Base-by-base conservation (phyloP, 2,113 vertebrate species). In the Acrocephalus arundinaceus region DNA sequence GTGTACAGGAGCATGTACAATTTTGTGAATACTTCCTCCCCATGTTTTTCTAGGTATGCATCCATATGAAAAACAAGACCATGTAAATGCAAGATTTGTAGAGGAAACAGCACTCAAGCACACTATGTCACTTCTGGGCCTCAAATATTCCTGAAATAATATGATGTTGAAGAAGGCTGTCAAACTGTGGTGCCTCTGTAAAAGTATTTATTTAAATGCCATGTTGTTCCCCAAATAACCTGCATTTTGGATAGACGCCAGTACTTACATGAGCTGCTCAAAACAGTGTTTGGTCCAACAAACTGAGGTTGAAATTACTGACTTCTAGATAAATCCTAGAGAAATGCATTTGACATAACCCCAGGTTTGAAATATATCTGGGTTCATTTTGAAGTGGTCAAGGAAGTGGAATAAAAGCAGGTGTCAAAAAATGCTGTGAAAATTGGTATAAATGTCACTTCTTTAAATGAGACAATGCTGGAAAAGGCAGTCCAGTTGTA, bases 31-130 rank as follows among this genome's bases (percentile, higher is more conserved):
- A 19, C 37, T 88, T 12, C 66, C 31, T 91, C 9, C 8, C 37
- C 3, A 12, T 63, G 48, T 66, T 67, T 89, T 94, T 74, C 31
- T 96, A 99, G 99, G 93, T 93, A 65, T 97, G 88, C 96, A 97
- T 95, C 96, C 97, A 13, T 97, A 98, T 48, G 98, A 98, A 93
- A 98, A 98, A 67, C 98, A 98, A 92, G 98, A 98, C 92, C 98
- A 98, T 1, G 97, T 99, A 88, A 99, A 99, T 39, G 98, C 98
- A 83, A 97, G 97, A 85, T 99, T 99, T 96, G 98, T 99, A 90
- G 98, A 99, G 91, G 98, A 99, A 95, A 98, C 98, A 5, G 99
- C 99, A 43, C 98, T 99, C 86, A 99, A 98, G 66, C 98, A 99
- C 93, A 99, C 99, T 4, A 83, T 97, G 8, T 94, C 96, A 31